Conservation (phyloP, 1,140 invertebrate species). For the Watersipora subatra region DNA sequence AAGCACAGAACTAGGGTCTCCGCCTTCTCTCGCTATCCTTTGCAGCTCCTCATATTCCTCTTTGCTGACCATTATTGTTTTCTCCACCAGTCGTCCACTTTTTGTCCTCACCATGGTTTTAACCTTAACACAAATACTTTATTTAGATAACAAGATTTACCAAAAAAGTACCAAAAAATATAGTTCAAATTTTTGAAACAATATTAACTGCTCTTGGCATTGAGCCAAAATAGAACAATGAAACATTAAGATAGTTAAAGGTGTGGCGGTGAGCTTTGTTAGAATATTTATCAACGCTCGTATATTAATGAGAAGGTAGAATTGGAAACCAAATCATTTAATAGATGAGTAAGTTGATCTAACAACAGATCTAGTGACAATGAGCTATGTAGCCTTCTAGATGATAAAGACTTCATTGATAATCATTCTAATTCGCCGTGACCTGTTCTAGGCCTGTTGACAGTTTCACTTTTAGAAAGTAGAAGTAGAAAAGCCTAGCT, state of each 20-base stretch:
- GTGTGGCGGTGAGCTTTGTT: background rate
- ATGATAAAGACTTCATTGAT: too few relatives aligned
- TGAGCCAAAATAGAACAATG: background rate
- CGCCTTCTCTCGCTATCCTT: conserved; percentile 23
- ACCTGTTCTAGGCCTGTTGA: too few relatives aligned
- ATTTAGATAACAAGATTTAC: background rate
- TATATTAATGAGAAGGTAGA: background rate
- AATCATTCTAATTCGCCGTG: too few relatives aligned
- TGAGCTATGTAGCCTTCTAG: too few relatives aligned
- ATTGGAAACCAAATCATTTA: too few relatives aligned
- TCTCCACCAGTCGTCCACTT: conserved; percentile 34
- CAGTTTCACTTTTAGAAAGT: too few relatives aligned
- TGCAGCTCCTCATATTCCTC: conserved; percentile 29
- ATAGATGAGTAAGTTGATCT: too few relatives aligned
- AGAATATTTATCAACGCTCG: background rate
- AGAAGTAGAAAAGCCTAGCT: too few relatives aligned
- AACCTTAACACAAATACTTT: conserved; percentile 15
- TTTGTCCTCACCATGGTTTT: conserved; percentile 35
- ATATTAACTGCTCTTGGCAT: background rate
- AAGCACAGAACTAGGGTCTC: conserved; percentile 22
- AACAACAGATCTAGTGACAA: too few relatives aligned
- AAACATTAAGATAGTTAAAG: background rate
- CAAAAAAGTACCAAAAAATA: background rate
- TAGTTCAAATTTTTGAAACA: background rate
- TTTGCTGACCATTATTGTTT: conserved; percentile 31